These are phyloP conservation scores for Paratrypauchen microcephalus DNA, from an alignment of 2,797 vertebrate genomes.

Conservation along the genomic window DNA sequence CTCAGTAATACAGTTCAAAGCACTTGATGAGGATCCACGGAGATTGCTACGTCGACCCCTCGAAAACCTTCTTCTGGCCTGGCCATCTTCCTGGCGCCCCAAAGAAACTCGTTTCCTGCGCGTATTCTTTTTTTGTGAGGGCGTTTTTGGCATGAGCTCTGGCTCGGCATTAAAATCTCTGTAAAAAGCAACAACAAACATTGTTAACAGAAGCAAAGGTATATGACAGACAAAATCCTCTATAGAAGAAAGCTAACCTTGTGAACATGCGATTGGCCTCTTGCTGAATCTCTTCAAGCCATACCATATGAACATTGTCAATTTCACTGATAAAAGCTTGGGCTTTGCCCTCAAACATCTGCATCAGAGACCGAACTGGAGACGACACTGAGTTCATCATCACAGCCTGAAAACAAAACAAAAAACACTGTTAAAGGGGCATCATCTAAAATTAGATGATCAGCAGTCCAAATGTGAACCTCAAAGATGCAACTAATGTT, in stretches of 20 bases:
- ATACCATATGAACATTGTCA: constrained; percentile 84
- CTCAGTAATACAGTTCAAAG: constrained; percentile 70
- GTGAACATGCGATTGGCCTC: constrained; percentile 89
- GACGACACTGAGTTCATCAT: constrained; percentile 78
- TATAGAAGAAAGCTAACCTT: constrained; percentile 68
- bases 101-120: constrained; percentile 82
- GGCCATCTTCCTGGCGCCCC: constrained; percentile 74
- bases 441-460: neutral
- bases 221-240: neutral
- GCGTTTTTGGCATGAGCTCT: constrained; percentile 90
- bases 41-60: constrained; percentile 79
- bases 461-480: neutral
- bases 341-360: constrained; percentile 76
- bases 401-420: constrained; percentile 38
- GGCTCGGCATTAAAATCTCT: constrained; percentile 88
- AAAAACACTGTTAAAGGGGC: neutral
- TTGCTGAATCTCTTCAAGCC: constrained; percentile 89
- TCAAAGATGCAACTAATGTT: neutral
- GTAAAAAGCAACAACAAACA: constrained; percentile 16
- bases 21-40: constrained; percentile 69
- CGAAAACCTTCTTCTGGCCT: constrained; percentile 80
- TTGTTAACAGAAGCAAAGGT: neutral
- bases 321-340: constrained; percentile 76
- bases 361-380: constrained; percentile 71
- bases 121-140: constrained; percentile 87